Evolutionary conservation across 2,113 vertebrate genomes (phyloP), one percentile per base, ranked within the genome.

Genomic region (Orthonyx spaldingii): DNA sequence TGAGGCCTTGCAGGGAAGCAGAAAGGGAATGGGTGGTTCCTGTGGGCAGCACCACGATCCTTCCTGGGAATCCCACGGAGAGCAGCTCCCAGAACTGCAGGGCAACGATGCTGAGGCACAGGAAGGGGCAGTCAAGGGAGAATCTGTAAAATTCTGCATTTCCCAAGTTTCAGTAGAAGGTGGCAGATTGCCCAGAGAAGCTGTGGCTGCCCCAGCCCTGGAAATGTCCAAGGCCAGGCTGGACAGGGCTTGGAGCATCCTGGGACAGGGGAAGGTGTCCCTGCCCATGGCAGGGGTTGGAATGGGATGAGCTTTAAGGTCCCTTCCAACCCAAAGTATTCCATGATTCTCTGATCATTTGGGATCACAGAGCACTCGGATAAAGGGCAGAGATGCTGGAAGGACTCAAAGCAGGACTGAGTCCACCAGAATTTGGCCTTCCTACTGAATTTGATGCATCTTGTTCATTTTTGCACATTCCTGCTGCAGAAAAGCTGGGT

Each of bases 181-280:
- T 39, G 63, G 19, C 12, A 46, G 28, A 24, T 3, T 47, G 19
- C 0, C 53, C 61, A 60, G 53, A 53, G 63, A 0, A 55, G 47
- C 55, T 55, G 70, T 6, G 63, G 47, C 47, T 69, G 70, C n/a
- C 30, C 14, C 61, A 76, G 16, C 61, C 70, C 61, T 89, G 87
- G 39, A 0, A 68, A 7, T 75, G n/a, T 0, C 46, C 87, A 6
- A n/a, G 52, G 44, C 60, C 78, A 39, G 39, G 53, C 0, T 83
- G 61, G 69, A 24, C 0, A 0, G 28, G 3, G 23, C 39, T 39
- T 6, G 61, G 77, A 60, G 23, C 3, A 39, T 0, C 20, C 46
- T 75, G 39, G 55, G 10, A 4, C 0, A 16, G 41, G 6, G 55
- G n/a, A 0, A 69, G 17, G 7, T 19, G 55, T 47, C 47, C 39